Base-by-base conservation (phyloP, 2,797 vertebrate species). In the Aldrovandia affinis region DNA sequence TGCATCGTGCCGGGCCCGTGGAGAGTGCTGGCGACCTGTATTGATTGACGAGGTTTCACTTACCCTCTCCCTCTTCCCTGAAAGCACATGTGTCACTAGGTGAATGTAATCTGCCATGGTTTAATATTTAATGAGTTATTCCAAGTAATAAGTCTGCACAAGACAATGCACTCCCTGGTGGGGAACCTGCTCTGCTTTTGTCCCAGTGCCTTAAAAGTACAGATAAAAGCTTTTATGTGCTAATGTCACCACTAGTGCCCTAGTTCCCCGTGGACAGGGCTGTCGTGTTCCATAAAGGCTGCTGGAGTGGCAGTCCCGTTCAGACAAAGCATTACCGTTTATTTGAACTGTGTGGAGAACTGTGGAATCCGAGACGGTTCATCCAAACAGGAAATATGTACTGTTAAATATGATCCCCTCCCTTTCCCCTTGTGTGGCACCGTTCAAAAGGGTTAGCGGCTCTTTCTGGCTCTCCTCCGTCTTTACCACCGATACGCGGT, bases 221-320 rank as follows among this genome's bases (percentile, higher is more conserved):
- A 93, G 94, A 92, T 94, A 93, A 95, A 95, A 95, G 93, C 94
- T 93, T 94, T 94, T 92, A 95, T 93, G 93, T 90, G 61, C 73
- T 92, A 89, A 94, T 91, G 94, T 92, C 94, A 95, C 92, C 92
- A 92, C 92, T 93, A 94, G 93, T 93, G 90, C 90, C 89, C 88
- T 86, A 82, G 92, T 89, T 94, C 94, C 94, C 94, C 30, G 88
- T 88, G 92, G 94, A 93, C 89, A 84, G 88, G 91, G 89, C 92
- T 93, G 92, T 89, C 92, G 91, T 89, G 92, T 93, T 90, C 85
- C 86, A 80, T 88, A 90, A 85, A 87, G 90, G 90, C 87, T 89
- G 91, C 92, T 90, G 91, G 88, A 93, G 90, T 93, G 93, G 92
- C 93, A 90, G 93, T 92, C 92, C 90, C 91, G 91, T 89, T 93